Evolutionary conservation across 2,888 invertebrate genomes (phyloP).

Genomic region (Nebria salina): DNA sequence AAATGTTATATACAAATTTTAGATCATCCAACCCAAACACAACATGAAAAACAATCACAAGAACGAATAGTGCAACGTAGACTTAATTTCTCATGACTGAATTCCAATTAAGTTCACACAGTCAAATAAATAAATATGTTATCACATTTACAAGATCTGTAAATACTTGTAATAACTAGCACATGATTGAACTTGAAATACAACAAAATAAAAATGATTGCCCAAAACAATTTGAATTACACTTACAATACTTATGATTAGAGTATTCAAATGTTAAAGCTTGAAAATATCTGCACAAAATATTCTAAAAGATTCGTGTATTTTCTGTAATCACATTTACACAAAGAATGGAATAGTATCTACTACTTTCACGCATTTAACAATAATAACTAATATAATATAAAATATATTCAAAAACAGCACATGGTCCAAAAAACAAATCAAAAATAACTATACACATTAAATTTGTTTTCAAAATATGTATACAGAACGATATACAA

Average conservation of each 20-base stretch:
- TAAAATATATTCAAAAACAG: conserved; percentile 39
- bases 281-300: conserved; percentile 27
- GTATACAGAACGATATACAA: conserved; percentile 40
- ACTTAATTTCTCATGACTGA: no score
- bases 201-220: not conserved
- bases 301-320: conserved; percentile 38
- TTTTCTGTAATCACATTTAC: conserved; percentile 39
- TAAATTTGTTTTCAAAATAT: conserved; percentile 18
- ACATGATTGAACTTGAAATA: not conserved
- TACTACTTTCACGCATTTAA: conserved; percentile 41
- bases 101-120: no score
- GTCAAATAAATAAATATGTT: no score
- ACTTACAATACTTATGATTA: not conserved
- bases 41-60: no score
- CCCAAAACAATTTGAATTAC: not conserved
- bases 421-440: conserved; percentile 32
- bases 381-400: conserved; percentile 39
- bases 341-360: conserved; percentile 39
- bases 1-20: no score
- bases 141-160: not conserved
- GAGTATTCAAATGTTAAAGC: not conserved
- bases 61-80: no score
- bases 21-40: no score
- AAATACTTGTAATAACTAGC: no score
- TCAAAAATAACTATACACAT: conserved; percentile 39